Evolutionary conservation across 2,888 invertebrate genomes (phyloP).

Genomic region (Pterostichus niger): DNA sequence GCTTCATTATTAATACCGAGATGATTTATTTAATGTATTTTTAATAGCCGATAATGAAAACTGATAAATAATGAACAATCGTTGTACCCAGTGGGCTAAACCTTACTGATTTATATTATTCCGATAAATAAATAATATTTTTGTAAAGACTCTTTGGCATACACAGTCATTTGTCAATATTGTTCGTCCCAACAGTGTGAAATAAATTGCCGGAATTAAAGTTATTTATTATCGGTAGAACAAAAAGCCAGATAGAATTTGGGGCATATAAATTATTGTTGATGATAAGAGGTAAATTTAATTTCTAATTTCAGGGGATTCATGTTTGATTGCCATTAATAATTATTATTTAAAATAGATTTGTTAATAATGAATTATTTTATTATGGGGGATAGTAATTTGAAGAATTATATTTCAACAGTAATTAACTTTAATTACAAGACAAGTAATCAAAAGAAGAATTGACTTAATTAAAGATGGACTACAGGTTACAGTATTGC

Average conservation of each 20-base stretch:
- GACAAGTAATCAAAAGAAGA: too few relatives aligned
- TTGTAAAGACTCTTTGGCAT: slow-evolving; percentile 18
- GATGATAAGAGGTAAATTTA: slow-evolving; percentile 27
- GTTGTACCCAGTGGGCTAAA: neutral
- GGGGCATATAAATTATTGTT: neutral
- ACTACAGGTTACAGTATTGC: too few relatives aligned
- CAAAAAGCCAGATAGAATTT: neutral
- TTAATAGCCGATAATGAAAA: slow-evolving; percentile 47
- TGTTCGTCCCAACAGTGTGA: slow-evolving; percentile 15
- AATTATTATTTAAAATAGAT: slow-evolving; percentile 21
- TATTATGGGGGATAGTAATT: neutral
- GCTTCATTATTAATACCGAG: slow-evolving; percentile 23
- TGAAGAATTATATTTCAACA: too few relatives aligned
- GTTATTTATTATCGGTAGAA: slow-evolving; percentile 15
- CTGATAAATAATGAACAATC: slow-evolving; percentile 41
- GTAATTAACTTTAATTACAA: too few relatives aligned
- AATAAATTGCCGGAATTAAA: slow-evolving; percentile 23
- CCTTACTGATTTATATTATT: slow-evolving; percentile 39
- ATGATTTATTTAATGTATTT: slow-evolving; percentile 53
- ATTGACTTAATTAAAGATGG: too few relatives aligned
- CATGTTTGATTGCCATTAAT: slow-evolving; percentile 26
- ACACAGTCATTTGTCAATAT: slow-evolving; percentile 34
- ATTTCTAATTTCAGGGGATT: slow-evolving; percentile 22
- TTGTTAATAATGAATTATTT: slow-evolving; percentile 36
- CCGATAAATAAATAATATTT: slow-evolving; percentile 47